These are phyloP conservation scores for Bombycilla garrulus DNA, from an alignment of 2,113 vertebrate genomes.

Conservation along the genomic window DNA sequence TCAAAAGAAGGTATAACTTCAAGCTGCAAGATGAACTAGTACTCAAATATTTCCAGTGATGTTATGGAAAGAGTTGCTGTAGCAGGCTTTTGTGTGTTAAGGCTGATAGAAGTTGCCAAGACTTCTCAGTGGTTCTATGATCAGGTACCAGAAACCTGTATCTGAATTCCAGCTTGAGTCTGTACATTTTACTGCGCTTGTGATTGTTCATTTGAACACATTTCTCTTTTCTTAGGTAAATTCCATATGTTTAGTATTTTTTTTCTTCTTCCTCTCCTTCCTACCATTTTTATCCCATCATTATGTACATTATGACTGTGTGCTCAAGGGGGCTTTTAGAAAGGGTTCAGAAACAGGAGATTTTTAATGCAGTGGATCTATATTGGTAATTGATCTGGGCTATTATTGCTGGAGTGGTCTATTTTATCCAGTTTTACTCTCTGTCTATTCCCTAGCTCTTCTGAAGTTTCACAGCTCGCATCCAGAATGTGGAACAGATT, in stretches of 20 bases:
- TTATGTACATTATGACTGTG: neutral
- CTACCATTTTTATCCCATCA: neutral
- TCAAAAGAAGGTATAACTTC: neutral
- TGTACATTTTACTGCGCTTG: neutral
- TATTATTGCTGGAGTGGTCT: neutral
- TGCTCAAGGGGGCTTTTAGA: neutral
- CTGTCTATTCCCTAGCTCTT: neutral
- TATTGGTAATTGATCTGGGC: conserved; percentile 25
- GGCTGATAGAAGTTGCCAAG: neutral
- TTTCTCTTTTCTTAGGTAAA: neutral
- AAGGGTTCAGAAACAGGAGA: neutral
- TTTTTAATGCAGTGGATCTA: neutral
- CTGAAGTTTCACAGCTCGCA: neutral
- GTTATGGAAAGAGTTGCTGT: neutral
- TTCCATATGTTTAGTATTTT: neutral
- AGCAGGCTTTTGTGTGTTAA: neutral
- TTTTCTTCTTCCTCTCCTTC: neutral
- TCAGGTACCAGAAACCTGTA: neutral
- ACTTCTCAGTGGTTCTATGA: neutral
- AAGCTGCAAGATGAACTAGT: neutral
- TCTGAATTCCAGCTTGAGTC: neutral
- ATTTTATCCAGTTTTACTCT: neutral
- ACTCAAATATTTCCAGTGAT: neutral
- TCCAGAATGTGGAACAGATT: neutral
- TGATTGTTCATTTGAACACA: neutral